Evolutionary conservation across 2,888 invertebrate species (phyloP), one percentile per base, ranked within the genome.

Genomic region (Ornithoptera alexandrae): DNA sequence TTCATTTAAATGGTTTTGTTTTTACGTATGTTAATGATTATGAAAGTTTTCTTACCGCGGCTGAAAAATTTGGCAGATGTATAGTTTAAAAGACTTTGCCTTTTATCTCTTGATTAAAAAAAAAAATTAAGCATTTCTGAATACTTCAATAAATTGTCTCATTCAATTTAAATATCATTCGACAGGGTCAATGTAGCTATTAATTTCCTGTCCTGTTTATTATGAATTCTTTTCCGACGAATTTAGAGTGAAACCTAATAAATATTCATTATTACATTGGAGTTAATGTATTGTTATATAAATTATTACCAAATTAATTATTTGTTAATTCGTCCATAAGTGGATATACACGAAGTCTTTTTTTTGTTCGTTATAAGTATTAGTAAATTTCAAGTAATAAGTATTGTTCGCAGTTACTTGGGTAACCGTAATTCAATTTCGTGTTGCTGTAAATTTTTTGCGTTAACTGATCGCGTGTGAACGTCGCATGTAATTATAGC

Each of bases 101-200:
- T 10, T 39, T 39, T 39, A 7, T 39, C 10, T 8, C 39, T 10
- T 39, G 7, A 10, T 10, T 39, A 39, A 39, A 39, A 39, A 39
- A 39, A 39, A 7, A 7, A 10, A 10, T 8, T 8, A 36, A 8
- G 6, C 8, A 36, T 39, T 39, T 10, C 10, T 8, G 39, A 10
- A 39, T 39, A 17, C 15, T 50, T 17, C 17, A 15, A 50, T 15
- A 50, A 50, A 4, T 17, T 15, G 15, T 50, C 5, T 50, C 17
- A 17, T 50, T 17, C 50, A 17, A 17, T 50, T 50, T 18, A 17
- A 50, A 50, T 17, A 50, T 50, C 67, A 62, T 56, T 68, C 36
- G 66, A 53, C 68, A 68, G 62, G 68, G 59, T 68, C 68, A 68
- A 63, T 63, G 68, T 8, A 20, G 36, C 59, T 20, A 63, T 68